Percentiles rank a stretch among this genome's conserved stretches.
These are phyloP conservation scores for Stictonetta naevosa DNA, from an alignment of 2,113 vertebrate genomes.

Conservation along the genomic window DNA sequence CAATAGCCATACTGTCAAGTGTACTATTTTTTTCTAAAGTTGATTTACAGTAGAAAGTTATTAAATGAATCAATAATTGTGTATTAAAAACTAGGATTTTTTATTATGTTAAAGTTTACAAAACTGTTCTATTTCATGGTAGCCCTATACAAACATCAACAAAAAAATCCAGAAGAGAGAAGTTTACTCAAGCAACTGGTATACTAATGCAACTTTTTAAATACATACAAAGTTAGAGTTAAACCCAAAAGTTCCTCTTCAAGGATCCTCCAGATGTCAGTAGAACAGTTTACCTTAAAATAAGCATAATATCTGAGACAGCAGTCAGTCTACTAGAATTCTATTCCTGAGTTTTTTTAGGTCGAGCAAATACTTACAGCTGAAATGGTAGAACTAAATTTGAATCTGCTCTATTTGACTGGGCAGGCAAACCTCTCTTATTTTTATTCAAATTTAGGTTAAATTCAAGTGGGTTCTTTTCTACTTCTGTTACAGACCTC, in stretches of 20 bases:
- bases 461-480: neutral
- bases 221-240: neutral
- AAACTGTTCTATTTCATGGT: neutral
- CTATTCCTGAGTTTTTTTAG: neutral
- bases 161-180: neutral
- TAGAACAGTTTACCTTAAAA: neutral
- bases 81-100: constrained; percentile 36
- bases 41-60: constrained; percentile 43
- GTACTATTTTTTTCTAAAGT: constrained; percentile 31
- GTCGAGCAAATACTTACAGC: neutral
- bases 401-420: neutral
- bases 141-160: neutral
- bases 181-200: neutral
- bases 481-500: neutral
- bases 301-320: neutral
- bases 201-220: neutral
- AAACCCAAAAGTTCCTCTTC: neutral
- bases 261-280: neutral
- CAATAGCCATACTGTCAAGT: constrained; percentile 3
- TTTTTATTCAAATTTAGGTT: neutral
- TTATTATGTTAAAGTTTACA: constrained; percentile 39
- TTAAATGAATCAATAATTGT: constrained; percentile 38
- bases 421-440: neutral
- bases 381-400: neutral
- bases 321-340: neutral